Conservation (phyloP, 1,140 invertebrate species). For the Tetramorium parvispinum region DNA sequence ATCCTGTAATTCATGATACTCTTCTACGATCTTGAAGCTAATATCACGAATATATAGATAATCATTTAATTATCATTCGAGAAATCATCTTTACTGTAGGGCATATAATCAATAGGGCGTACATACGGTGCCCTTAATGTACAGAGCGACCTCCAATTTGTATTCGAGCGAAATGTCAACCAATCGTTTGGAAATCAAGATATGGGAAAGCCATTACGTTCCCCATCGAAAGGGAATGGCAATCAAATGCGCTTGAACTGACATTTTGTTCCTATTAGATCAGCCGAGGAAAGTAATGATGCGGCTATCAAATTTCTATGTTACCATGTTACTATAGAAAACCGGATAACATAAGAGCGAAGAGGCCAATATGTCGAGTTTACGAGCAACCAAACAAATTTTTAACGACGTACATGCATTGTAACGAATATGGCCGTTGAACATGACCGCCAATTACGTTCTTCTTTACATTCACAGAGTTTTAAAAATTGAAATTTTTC, state of each 20-base stretch:
- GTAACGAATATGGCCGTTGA: not conserved
- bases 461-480: not conserved
- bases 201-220: slow-evolving; percentile 4
- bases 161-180: slow-evolving; percentile 30
- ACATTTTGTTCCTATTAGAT: slow-evolving; percentile 43
- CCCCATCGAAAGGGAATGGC: slow-evolving; percentile 10
- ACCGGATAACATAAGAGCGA: not conserved
- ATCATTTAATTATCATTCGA: not conserved
- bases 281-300: not conserved
- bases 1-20: not conserved
- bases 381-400: slow-evolving; percentile 23
- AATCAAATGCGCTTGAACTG: slow-evolving; percentile 13
- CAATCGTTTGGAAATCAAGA: slow-evolving; percentile 46
- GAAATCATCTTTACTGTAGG: not conserved
- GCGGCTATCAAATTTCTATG: slow-evolving; percentile 43
- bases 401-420: not conserved
- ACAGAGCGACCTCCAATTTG: slow-evolving; percentile 18
- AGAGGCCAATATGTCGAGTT: slow-evolving; percentile 27
- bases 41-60: not conserved
- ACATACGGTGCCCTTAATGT: not conserved
- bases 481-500: not conserved
- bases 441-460: not conserved
- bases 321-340: slow-evolving; percentile 2
- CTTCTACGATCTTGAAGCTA: not conserved
- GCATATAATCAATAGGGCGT: slow-evolving; percentile 16